Conservation (phyloP, 2,113 vertebrate species). For the Odobenus rosmarus region DNA sequence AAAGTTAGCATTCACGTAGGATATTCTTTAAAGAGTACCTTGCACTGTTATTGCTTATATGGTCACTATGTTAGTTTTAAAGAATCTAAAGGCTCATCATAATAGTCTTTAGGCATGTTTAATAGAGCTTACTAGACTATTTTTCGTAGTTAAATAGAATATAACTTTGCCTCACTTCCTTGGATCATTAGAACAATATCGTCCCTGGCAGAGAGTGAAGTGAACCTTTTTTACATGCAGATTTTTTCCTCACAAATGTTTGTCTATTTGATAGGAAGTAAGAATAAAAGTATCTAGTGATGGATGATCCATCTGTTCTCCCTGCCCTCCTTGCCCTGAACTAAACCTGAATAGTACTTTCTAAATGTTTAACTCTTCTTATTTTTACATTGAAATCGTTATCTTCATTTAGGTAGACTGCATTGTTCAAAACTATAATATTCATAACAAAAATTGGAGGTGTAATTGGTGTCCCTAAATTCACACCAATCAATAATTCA, state of each 20-base stretch:
- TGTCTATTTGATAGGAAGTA: neutral
- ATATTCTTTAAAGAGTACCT: neutral
- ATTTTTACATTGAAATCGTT: neutral
- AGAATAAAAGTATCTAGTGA: conserved; percentile 21
- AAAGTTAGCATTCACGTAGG: neutral
- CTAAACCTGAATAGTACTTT: neutral
- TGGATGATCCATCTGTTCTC: neutral
- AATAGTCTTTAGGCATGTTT: conserved; percentile 16
- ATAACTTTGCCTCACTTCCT: neutral
- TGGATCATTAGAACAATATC: neutral
- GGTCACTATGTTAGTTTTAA: neutral
- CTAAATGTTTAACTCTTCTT: neutral
- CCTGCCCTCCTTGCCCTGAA: neutral
- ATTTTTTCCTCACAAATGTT: neutral
- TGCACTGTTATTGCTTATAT: neutral
- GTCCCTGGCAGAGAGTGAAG: neutral
- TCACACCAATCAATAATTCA: neutral
- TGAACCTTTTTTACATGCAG: neutral
- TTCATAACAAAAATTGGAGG: neutral
- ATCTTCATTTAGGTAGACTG: neutral
- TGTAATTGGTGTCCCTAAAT: neutral
- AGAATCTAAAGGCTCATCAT: neutral
- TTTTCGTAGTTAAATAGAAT: neutral
- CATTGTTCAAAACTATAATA: neutral
- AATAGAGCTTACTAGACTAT: neutral